Evolutionary conservation across 2,113 vertebrate species (phyloP).

Genomic region (Eptesicus fuscus): DNA sequence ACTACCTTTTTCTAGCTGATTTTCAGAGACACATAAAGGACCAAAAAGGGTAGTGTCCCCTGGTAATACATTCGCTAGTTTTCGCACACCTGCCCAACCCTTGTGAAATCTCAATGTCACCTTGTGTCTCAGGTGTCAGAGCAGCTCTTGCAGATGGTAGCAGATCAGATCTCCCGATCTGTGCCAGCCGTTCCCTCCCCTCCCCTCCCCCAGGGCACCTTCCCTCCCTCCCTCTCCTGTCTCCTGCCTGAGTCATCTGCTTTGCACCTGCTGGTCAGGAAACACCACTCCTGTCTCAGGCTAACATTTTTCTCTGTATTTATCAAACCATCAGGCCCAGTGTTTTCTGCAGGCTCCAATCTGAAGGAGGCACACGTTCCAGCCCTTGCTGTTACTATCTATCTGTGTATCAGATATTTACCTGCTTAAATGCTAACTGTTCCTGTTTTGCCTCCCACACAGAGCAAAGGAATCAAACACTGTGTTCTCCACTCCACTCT

Average conservation of each 20-base stretch:
- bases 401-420: neutral
- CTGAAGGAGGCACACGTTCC: neutral
- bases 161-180: neutral
- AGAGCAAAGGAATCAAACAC: neutral
- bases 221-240: too few relatives aligned
- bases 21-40: neutral
- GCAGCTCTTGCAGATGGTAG: neutral
- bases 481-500: fast-evolving
- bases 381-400: neutral
- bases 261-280: constrained; percentile 9
- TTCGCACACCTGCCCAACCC: neutral
- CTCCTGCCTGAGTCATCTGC: neutral
- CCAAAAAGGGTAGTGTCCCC: neutral
- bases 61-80: neutral
- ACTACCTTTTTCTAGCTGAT: neutral
- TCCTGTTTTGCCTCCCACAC: neutral
- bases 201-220: neutral
- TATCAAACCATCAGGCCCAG: neutral
- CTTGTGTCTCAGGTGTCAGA: constrained; percentile 47
- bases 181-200: neutral
- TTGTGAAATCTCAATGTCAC: constrained; percentile 45
- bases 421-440: neutral
- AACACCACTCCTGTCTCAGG: neutral
- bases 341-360: neutral
- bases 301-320: neutral